These are phyloP conservation scores for Sylvilagus floridanus DNA, from an alignment of 2,797 vertebrate genomes.

Conservation along the genomic window DNA sequence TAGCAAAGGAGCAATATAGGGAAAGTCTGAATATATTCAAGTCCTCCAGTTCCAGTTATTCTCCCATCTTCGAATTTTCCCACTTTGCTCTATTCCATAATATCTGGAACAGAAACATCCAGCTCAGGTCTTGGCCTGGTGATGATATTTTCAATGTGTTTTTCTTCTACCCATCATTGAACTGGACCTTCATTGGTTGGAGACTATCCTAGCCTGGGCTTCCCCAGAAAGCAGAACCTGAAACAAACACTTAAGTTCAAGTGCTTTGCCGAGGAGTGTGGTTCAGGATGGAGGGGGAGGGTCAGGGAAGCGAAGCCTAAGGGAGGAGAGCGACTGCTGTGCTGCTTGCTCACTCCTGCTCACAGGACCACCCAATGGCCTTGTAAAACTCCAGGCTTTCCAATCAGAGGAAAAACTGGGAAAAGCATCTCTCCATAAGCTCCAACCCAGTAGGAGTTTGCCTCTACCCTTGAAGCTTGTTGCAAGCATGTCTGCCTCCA, in stretches of 20 bases:
- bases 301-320: neutral
- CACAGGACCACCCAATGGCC: neutral
- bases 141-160: neutral
- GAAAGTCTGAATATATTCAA: neutral
- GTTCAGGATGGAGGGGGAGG: neutral
- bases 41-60: neutral
- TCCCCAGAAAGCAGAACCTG: neutral
- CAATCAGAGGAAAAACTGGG: neutral
- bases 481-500: neutral
- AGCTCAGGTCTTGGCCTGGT: neutral
- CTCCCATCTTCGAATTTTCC: neutral
- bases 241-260: neutral
- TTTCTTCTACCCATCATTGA: neutral
- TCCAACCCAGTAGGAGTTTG: neutral
- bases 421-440: neutral
- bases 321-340: neutral
- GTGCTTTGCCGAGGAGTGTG: neutral
- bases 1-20: neutral
- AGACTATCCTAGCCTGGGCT: neutral
- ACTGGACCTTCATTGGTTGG: neutral
- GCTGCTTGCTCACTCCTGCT: neutral
- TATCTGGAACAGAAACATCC: neutral
- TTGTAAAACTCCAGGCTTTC: neutral
- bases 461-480: neutral
- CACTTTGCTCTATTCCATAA: neutral